phyloP scores from a whole-genome alignment of 2,888 invertebrate genomes.

The Torymus aiolomorphi region DNA sequence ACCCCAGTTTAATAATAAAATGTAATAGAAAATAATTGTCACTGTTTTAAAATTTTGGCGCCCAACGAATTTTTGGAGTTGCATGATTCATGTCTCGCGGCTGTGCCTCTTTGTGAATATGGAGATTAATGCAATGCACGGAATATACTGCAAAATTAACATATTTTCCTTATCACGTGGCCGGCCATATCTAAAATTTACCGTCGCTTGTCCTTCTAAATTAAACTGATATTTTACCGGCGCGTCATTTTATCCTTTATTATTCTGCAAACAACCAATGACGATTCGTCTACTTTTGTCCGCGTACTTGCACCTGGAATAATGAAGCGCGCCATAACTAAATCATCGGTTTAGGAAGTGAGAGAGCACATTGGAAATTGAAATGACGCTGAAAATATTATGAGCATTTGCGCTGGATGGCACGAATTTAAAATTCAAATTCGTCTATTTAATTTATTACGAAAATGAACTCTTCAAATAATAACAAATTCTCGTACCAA shows the following conservation, averaged over 20 bases:
- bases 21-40: no score
- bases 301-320: no score
- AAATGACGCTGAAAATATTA: no score
- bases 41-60: not conserved
- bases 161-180: constrained; percentile 30
- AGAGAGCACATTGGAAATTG: no score
- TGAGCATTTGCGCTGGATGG: no score
- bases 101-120: constrained; percentile 22
- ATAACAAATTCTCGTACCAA: no score
- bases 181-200: constrained; percentile 19
- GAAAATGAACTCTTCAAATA: no score
- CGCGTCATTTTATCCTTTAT: not conserved
- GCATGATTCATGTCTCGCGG: not conserved
- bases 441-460: not conserved
- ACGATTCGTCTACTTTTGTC: no score
- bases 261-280: not conserved
- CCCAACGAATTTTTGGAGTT: constrained; percentile 7
- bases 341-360: no score
- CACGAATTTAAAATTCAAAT: not conserved
- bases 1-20: no score
- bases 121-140: constrained; percentile 27
- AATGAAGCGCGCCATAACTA: no score
- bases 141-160: constrained; percentile 41
- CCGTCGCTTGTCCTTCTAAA: not conserved
- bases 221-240: constrained; percentile 28